Evolutionary conservation across 2,797 vertebrate species (phyloP).

Genomic region (Falco concolor): DNA sequence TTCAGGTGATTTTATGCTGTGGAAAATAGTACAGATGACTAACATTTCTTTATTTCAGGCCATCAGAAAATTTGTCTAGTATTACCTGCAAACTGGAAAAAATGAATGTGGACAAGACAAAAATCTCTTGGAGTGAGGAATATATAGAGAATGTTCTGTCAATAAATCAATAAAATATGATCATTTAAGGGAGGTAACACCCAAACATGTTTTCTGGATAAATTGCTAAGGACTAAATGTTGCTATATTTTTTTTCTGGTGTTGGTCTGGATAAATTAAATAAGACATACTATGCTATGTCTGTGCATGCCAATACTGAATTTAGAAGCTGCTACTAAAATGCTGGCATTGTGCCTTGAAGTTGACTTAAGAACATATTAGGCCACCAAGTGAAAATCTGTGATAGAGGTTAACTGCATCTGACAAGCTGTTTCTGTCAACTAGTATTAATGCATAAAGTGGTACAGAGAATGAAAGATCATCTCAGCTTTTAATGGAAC

Average conservation of each 20-base stretch:
- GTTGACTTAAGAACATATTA: background rate
- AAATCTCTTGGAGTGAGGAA: background rate
- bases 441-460: background rate
- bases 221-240: background rate
- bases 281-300: background rate
- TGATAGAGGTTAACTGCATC: background rate
- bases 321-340: background rate
- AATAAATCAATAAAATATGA: background rate
- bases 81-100: background rate
- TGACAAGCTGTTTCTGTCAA: background rate
- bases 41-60: background rate
- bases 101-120: background rate
- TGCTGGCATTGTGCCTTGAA: background rate
- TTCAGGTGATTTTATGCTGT: background rate
- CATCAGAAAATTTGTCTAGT: background rate
- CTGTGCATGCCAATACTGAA: background rate
- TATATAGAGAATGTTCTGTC: background rate
- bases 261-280: background rate
- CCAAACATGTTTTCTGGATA: background rate
- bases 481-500: background rate
- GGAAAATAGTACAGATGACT: background rate
- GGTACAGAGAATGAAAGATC: background rate
- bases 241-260: background rate
- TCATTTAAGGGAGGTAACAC: background rate
- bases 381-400: background rate